These are phyloP conservation scores for Sphenodon punctatus DNA, from an alignment of 2,797 vertebrate genomes.

Conservation along the genomic window DNA sequence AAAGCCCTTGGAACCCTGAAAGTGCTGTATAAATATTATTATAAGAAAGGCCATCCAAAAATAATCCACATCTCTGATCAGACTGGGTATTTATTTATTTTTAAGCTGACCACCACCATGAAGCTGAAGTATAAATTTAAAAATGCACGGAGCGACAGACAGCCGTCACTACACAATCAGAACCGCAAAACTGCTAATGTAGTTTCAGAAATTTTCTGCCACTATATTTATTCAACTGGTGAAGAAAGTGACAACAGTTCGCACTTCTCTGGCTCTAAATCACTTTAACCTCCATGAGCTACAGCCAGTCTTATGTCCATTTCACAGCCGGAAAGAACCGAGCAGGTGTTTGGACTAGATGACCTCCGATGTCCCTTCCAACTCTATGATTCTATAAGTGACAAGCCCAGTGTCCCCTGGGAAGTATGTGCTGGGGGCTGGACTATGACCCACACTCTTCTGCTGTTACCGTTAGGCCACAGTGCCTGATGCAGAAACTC, in stretches of 20 bases:
- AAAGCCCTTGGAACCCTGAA: too few species aligned
- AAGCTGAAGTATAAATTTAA: too few species aligned
- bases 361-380: too few species aligned
- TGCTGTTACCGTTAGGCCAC: not conserved
- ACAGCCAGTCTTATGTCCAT: not conserved
- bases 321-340: not conserved
- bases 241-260: not conserved
- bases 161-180: conserved; percentile 47
- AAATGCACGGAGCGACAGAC: too few species aligned
- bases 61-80: too few species aligned
- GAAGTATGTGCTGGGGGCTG: not conserved
- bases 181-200: not conserved
- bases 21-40: too few species aligned
- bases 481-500: not conserved
- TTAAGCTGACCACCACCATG: too few species aligned
- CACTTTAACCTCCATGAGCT: conserved; percentile 14
- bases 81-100: too few species aligned
- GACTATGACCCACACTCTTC: not conserved
- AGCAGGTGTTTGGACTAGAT: too few species aligned
- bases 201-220: not conserved
- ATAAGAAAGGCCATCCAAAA: too few species aligned
- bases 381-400: too few species aligned
- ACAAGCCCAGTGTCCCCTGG: not conserved
- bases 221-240: conserved; percentile 12
- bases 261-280: conserved; percentile 25